A percentile compares a stretch with the other conserved stretches of the same genome.
Conservation (phyloP, 2,888 invertebrate species). For the Imbricaverruca yamaguchii region DNA sequence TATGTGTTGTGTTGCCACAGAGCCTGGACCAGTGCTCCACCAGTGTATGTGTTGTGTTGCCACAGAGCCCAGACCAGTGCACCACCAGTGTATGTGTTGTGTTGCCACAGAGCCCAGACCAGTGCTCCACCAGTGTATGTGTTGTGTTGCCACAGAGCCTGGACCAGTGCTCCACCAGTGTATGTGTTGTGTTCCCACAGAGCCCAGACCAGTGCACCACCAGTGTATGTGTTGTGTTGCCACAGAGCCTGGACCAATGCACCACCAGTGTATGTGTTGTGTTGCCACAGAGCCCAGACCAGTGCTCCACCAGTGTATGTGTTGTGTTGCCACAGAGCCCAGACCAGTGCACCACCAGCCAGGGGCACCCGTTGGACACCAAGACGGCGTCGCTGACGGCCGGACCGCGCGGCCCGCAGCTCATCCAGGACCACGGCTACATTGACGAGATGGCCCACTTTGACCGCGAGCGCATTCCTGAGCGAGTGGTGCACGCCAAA, state of each 20-base stretch:
- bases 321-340: neutral
- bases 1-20: too few relatives aligned
- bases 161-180: too few relatives aligned
- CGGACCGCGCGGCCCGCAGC: conserved; percentile 78
- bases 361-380: conserved; percentile 71
- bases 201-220: neutral
- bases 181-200: neutral
- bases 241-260: neutral
- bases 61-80: too few relatives aligned
- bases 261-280: conserved; percentile 48
- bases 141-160: too few relatives aligned
- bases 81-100: too few relatives aligned
- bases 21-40: too few relatives aligned
- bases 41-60: too few relatives aligned
- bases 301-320: conserved; percentile 48
- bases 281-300: neutral
- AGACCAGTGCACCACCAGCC: conserved; percentile 49
- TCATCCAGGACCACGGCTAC: conserved; percentile 57
- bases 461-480: conserved; percentile 86
- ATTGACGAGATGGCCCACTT: conserved; percentile 76
- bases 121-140: too few relatives aligned
- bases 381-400: conserved; percentile 70
- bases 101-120: too few relatives aligned
- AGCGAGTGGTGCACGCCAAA: conserved; percentile 93
- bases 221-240: neutral